Conservation (phyloP, 2,797 vertebrate species). For the Lepidocolaptes lacrymiger region DNA sequence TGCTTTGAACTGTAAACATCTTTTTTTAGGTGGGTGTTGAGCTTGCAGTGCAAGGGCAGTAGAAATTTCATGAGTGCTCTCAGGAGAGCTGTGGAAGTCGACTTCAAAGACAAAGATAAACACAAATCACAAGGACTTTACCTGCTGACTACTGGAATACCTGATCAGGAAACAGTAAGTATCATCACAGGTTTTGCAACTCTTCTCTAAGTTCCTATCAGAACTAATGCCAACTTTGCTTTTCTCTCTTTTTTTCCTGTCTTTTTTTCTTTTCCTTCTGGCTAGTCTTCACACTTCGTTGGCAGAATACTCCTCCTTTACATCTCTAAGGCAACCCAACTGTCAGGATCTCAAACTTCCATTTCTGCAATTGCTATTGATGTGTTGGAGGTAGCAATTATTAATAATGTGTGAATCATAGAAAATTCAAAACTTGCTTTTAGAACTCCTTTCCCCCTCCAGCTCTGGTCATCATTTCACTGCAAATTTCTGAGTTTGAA, state of each 20-base stretch:
- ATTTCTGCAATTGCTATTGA: neutral
- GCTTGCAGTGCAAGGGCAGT: slow-evolving; percentile 74
- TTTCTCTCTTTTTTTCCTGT: neutral
- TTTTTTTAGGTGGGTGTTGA: slow-evolving; percentile 80
- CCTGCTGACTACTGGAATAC: slow-evolving; percentile 82
- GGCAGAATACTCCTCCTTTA: neutral
- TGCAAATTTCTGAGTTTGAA: neutral
- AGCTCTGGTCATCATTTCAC: neutral
- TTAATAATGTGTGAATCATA: neutral
- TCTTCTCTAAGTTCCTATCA: neutral
- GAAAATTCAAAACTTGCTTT: neutral
- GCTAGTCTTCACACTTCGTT: neutral
- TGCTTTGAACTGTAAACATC: neutral
- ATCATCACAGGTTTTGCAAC: neutral
- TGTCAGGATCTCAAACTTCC: neutral
- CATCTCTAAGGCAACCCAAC: neutral
- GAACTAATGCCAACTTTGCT: neutral
- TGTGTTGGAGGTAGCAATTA: neutral
- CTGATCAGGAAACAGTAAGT: slow-evolving; percentile 83
- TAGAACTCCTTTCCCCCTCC: neutral
- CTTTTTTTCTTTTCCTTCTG: neutral
- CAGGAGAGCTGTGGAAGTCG: slow-evolving; percentile 75
- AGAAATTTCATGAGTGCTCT: slow-evolving; percentile 80
- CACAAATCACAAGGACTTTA: slow-evolving; percentile 79
- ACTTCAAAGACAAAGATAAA: slow-evolving; percentile 75